Conservation (phyloP, 2,113 vertebrate genomes). For the Ondatra zibethicus region DNA sequence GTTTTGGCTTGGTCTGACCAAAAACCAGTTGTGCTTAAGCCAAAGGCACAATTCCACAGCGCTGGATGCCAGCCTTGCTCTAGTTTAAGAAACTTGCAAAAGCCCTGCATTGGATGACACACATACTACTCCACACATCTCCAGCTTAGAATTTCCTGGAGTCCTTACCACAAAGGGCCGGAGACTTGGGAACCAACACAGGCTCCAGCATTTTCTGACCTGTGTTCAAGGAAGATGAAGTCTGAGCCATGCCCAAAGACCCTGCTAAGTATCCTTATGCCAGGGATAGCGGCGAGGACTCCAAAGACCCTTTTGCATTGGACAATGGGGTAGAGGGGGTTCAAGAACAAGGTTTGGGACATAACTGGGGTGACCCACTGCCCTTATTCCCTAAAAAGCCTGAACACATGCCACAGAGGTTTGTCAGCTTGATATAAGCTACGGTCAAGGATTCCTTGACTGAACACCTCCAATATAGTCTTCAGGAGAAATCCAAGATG, state of each 20-base stretch:
- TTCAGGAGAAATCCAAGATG: background rate
- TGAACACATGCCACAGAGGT: background rate
- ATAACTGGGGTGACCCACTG: background rate
- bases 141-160: background rate
- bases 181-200: background rate
- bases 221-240: background rate
- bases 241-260: background rate
- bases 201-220: accelerated
- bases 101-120: background rate
- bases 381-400: background rate
- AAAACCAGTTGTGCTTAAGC: background rate
- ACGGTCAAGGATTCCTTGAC: background rate
- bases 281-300: background rate
- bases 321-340: background rate
- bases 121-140: no score
- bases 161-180: no score
- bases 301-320: background rate
- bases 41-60: background rate
- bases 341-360: background rate
- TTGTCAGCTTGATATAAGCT: background rate
- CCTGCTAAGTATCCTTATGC: background rate
- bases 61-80: background rate
- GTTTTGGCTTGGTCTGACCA: background rate
- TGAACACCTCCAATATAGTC: background rate
- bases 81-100: background rate